Base-by-base conservation (phyloP, 2,797 vertebrate species). In the Falco cherrug region DNA sequence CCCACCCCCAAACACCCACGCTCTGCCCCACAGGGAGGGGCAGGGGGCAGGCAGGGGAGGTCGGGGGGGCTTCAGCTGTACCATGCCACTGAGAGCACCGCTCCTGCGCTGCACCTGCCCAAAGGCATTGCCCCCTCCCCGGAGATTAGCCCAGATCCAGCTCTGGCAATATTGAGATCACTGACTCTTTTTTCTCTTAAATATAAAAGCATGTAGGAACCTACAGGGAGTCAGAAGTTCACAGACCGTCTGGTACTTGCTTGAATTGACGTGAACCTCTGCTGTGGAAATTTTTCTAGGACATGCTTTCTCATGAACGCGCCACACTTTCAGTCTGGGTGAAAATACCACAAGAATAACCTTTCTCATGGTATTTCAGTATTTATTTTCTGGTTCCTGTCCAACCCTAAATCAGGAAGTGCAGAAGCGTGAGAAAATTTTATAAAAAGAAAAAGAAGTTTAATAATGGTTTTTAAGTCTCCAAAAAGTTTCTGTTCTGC, bases 321-420 rank as follows among this genome's bases (percentile, higher is more conserved):
- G 2, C 84, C 93, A 96, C 93, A 94, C 96, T 96, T 95, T 93
- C 88, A 93, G 90, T 94, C 96, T 96, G 93, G 93, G 83, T 91
- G 96, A 96, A 97, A 96, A 97, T 97, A 95, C 96, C 97, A 96
- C 97, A 97, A 95, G 96, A 96, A 95, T 97, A 97, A 96, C 95
- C 95, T 97, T 96, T 97, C 96, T 97, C 97, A 96, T 96, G 95
- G 96, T 97, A 97, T 96, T 97, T 96, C 87, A 95, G 87, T 96
- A 96, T 97, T 97, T 97, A 95, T 97, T 96, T 91, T 97, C 92
- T 97, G 97, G 97, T 97, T 97, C 95, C 96, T 94, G 84, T 96
- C 97, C 97, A 97, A 88, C 69, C 79, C 93, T 96, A 95, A 96
- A 97, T 97, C 97, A 97, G 97, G 97, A 97, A 97, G 94, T 96